Evolutionary conservation across 2,888 invertebrate species (phyloP).

Genomic region (Andrena praecox): DNA sequence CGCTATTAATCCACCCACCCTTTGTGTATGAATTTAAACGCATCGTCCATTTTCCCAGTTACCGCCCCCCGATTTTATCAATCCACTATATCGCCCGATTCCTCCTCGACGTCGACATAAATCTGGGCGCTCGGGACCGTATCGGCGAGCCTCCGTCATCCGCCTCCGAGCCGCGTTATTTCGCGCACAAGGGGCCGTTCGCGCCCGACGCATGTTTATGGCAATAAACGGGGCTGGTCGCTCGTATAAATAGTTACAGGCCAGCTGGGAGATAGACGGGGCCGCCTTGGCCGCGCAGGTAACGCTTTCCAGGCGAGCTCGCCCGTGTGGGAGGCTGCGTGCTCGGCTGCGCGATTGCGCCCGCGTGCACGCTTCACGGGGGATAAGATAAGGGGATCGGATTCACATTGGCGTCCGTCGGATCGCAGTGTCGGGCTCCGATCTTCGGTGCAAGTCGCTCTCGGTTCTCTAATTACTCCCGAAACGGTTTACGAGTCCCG

Average conservation of each 20-base stretch:
- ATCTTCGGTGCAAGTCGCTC: no score
- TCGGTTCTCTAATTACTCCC: no score
- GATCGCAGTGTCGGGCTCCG: not conserved
- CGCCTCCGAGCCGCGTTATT: not conserved
- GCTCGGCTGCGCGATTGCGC: not conserved
- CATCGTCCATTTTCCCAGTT: not conserved
- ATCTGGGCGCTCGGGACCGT: conserved; percentile 3
- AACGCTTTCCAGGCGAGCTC: conserved; percentile 4
- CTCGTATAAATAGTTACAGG: conserved; percentile 25
- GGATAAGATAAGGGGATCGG: conserved; percentile 31
- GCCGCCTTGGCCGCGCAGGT: conserved; percentile 8
- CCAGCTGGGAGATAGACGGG: conserved; percentile 15
- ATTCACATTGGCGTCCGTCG: conserved; percentile 7
- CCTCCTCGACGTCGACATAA: conserved; percentile 19
- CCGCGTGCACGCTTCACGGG: not conserved
- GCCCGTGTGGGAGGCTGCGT: conserved; percentile 1
- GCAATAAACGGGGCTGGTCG: conserved; percentile 35
- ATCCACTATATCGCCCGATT: not conserved
- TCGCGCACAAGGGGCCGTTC: conserved; percentile 17
- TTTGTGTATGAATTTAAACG: not conserved
- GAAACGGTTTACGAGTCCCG: no score
- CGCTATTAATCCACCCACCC: not conserved
- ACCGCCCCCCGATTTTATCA: not conserved
- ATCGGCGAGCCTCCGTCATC: not conserved
- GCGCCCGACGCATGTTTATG: conserved; percentile 36